Evolutionary conservation across 2,888 invertebrate genomes (phyloP), one percentile per base, ranked within the genome.

Genomic region (Lissocephala sabroskyi): DNA sequence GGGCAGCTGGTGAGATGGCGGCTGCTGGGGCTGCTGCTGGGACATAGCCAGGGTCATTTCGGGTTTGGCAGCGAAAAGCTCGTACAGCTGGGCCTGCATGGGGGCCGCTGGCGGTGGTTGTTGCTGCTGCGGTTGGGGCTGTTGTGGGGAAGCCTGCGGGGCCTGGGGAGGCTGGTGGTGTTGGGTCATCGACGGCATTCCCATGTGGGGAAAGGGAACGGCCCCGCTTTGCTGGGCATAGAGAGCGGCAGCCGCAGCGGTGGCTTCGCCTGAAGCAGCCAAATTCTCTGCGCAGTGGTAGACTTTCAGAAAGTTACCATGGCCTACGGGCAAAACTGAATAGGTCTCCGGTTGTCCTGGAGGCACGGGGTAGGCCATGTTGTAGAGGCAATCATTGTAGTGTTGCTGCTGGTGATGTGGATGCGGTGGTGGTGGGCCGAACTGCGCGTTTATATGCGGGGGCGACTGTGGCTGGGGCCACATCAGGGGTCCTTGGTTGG

Each of bases 241-340:
- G 16, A 62, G 48, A 35, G 47, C 35, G 17, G 49, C 50, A 35
- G 6, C 16, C 1, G 16, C 16, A 7, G 13, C 35, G 7, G 59
- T 56, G 3, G 64, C 52, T 1, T 18, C n/a, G 3, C 18, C 2
- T 1, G 35, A 4, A 40, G 16, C 33, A 3, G 13, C 26, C 9
- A 52, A n/a, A 46, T 75, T 80, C 45, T 84, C 83, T 5, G 79
- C 60, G 41, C 79, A 82, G 54, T 82, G 84, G 54, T 84, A 84
- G 1, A 84, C 81, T 62, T 84, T 84, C 1, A 84, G 62, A 46
- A 84, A 84, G 45, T 84, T 84, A 0, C 84, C 84, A 52, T 81
- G 82, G 1, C 84, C 84, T 1, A 84, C 82, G 1, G 84, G 80
- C 41, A 84, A 58, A 26, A 84, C 84, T 0, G 84, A 83, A 46